A percentile compares a stretch with the other conserved stretches of the same genome.
These are phyloP conservation scores for Metaphire vulgaris DNA, from an alignment of 1,140 invertebrate genomes.

Conservation along the genomic window DNA sequence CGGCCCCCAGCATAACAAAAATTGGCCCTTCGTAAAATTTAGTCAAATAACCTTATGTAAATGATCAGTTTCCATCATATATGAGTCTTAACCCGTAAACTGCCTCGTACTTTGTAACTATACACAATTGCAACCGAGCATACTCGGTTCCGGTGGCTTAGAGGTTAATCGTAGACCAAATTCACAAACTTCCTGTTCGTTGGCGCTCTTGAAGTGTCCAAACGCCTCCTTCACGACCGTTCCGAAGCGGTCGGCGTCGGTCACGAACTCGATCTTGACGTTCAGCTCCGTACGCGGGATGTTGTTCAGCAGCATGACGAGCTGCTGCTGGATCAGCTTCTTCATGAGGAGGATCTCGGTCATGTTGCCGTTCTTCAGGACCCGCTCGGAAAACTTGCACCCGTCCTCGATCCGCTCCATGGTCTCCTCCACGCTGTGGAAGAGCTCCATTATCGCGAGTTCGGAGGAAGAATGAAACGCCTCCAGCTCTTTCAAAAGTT, in stretches of 20 bases:
- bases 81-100: no score
- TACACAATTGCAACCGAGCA: no score
- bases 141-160: no score
- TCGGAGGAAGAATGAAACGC: slow-evolving; percentile 74
- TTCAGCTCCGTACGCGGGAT: slow-evolving; percentile 70
- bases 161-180: no score
- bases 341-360: slow-evolving; percentile 61
- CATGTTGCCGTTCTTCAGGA: slow-evolving; percentile 69
- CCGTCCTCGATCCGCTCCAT: slow-evolving; percentile 76
- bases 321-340: slow-evolving; percentile 66
- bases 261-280: slow-evolving; percentile 72
- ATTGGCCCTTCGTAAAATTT: no score
- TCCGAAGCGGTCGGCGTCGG: slow-evolving; percentile 72
- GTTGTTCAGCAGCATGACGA: slow-evolving; percentile 69
- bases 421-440: slow-evolving; percentile 69
- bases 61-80: no score
- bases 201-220: slow-evolving; percentile 37
- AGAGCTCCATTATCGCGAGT: slow-evolving; percentile 77
- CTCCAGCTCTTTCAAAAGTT: slow-evolving; percentile 67
- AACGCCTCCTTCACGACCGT: slow-evolving; percentile 55
- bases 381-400: slow-evolving; percentile 69
- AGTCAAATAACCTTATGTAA: no score
- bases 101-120: no score
- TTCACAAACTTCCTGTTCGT: no score
- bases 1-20: no score